phyloP scores from a whole-genome alignment of 2,888 invertebrate genomes.

The Caenorhabditis auriculariae region DNA sequence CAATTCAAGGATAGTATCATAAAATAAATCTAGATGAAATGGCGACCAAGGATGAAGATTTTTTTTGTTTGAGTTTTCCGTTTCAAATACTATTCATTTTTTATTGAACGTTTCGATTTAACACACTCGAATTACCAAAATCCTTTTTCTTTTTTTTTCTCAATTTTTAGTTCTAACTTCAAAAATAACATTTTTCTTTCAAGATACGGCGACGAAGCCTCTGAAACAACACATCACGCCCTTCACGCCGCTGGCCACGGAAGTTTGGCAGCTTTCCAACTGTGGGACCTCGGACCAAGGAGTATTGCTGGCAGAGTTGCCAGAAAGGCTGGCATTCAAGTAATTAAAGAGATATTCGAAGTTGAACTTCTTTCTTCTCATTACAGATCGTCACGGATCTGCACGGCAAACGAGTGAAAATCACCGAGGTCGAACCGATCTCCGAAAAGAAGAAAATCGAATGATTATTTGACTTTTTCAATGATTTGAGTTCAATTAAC shows the following conservation, averaged over 20 bases:
- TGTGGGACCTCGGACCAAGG: conserved; percentile 75
- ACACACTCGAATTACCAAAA: background rate
- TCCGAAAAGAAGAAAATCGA: conserved; percentile 15
- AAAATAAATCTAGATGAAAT: too few relatives aligned
- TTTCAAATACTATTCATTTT: too few relatives aligned
- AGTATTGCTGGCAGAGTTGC: conserved; percentile 73
- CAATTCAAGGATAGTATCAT: too few relatives aligned
- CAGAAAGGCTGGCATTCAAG: conserved; percentile 72
- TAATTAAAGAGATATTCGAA: conserved; percentile 60
- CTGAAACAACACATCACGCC: conserved; percentile 72
- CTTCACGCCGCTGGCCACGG: conserved; percentile 76
- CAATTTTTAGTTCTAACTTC: conserved; percentile 1
- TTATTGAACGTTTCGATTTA: too few relatives aligned
- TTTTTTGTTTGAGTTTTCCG: too few relatives aligned
- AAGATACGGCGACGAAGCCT: conserved; percentile 76
- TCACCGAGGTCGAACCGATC: conserved; percentile 2
- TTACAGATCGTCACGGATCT: conserved; percentile 22
- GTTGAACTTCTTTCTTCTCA: background rate
- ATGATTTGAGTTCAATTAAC: background rate
- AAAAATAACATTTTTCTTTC: too few relatives aligned
- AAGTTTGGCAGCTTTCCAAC: conserved; percentile 72
- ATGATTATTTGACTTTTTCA: too few relatives aligned
- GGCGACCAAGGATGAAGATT: too few relatives aligned
- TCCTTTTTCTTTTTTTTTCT: conserved; percentile 1
- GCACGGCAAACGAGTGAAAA: conserved; percentile 7